Base-by-base conservation (phyloP, 2,113 vertebrate species). In the Aegithalos caudatus region DNA sequence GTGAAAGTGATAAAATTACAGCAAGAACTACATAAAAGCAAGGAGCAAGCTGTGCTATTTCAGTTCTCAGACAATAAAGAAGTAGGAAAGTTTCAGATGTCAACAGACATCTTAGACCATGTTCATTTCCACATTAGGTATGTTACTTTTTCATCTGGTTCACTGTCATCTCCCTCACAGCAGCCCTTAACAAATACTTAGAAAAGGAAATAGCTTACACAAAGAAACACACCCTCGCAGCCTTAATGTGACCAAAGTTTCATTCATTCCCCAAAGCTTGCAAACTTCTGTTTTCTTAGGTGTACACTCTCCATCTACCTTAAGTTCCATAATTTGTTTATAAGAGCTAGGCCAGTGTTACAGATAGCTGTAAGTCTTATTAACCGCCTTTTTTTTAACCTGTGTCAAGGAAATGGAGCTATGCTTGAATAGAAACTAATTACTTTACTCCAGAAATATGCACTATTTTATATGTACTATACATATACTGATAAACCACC, bases 11-110 rank as follows among this genome's bases (percentile, higher is more conserved):
- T 50, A 92, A 90, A 82, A 88, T 7, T 82, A 67, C 35, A 61
- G 47, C 60, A 93, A 87, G 54, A 71, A 65, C 61, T 48, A 85
- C 57, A 65, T n/a, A 82, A 96, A 92, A 85, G 54, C 51, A 77
- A 83, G n/a, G 7, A 82, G 4, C 10, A 78, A 94, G 64, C 28
- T 71, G 77, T 51, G 16, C 47, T 64, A 38, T 58, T 71, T 92
- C 71, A 80, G 37, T 61, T 90, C 28, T 22, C n/a, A 69, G 45
- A 50, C 14, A 69, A 79, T 8, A 56, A 23, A 79, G 17, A 70
- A 73, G 42, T 31, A 91, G 56, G 60, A 87, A 67, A 77, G 50
- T 25, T 88, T 78, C 47, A 5, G 35, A 50, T 50, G 44, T 29
- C 83, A 89, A 53, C 6, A 58, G 7, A 40, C 25, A 71, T 33